A percentile compares a stretch with the other conserved stretches of the same genome.
phyloP scores from a whole-genome alignment of 2,113 vertebrate genomes.

The Eretmochelys imbricata region DNA sequence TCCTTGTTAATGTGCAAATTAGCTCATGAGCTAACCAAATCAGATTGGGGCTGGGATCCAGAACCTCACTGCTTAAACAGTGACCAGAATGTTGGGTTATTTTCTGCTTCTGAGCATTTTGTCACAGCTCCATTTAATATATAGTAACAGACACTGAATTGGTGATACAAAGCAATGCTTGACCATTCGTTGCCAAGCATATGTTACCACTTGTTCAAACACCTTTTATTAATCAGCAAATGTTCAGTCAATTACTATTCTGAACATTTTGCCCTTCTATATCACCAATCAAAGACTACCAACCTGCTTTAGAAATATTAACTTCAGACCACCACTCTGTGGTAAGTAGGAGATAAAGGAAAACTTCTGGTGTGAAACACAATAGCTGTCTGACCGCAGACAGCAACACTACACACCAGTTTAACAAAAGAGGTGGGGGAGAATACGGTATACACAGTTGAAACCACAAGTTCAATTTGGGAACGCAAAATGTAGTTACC shows the following conservation, averaged over 20 bases:
- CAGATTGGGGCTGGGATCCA: not conserved
- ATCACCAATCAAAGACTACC: not conserved
- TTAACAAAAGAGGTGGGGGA: not conserved
- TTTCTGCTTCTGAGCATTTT: not conserved
- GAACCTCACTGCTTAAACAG: not conserved
- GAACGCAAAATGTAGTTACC: not conserved
- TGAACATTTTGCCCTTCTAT: not conserved
- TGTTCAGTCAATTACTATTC: accelerated
- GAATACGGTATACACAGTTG: not conserved
- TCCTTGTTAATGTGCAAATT: not conserved
- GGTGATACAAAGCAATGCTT: not conserved
- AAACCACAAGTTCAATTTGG: not conserved
- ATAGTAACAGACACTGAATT: accelerated
- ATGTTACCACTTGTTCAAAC: not conserved
- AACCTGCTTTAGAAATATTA: accelerated
- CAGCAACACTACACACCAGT: not conserved
- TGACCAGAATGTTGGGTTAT: not conserved
- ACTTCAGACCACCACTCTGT: not conserved
- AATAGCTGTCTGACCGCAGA: not conserved
- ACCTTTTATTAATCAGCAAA: not conserved
- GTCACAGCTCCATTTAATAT: not conserved
- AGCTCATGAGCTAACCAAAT: not conserved
- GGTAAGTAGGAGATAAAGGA: not conserved
- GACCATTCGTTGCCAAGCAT: not conserved
- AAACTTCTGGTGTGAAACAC: not conserved